A percentile compares a stretch with the other conserved stretches of the same genome.
phyloP scores from a whole-genome alignment of 2,113 vertebrate genomes.

The Syrrhaptes paradoxus region DNA sequence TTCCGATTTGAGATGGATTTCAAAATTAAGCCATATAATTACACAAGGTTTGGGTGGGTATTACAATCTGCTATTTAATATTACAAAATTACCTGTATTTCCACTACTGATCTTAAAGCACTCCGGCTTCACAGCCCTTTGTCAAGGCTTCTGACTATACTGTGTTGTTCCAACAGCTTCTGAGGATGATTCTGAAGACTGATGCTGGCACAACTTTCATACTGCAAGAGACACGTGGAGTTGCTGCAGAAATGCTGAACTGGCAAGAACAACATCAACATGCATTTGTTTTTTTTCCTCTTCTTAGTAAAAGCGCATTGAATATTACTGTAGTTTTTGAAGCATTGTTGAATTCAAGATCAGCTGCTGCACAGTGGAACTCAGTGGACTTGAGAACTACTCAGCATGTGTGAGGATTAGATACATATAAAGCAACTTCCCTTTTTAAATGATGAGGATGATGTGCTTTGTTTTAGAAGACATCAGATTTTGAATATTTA shows the following conservation, averaged over 20 bases:
- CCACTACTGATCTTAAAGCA: neutral
- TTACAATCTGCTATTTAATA: neutral
- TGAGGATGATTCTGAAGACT: constrained; percentile 84
- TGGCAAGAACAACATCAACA: constrained; percentile 53
- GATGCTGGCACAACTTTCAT: constrained; percentile 77
- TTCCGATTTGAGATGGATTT: neutral
- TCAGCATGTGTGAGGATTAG: constrained; percentile 50
- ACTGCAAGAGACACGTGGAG: constrained; percentile 42
- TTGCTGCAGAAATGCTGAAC: constrained; percentile 70
- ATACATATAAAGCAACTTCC: constrained; percentile 59
- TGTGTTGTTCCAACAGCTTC: constrained; percentile 81
- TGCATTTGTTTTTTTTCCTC: constrained; percentile 56
- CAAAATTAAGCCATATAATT: neutral
- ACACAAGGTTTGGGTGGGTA: neutral
- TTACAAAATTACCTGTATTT: neutral
- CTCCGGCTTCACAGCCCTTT: neutral
- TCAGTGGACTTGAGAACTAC: constrained; percentile 48
- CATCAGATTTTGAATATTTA: constrained; percentile 44
- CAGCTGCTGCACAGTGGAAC: constrained; percentile 61
- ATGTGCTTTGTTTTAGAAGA: constrained; percentile 67
- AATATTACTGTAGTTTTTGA: constrained; percentile 58
- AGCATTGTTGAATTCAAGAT: constrained; percentile 67
- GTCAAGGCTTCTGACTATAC: constrained; percentile 47
- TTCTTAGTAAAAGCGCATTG: constrained; percentile 57
- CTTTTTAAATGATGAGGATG: constrained; percentile 61